Conservation (phyloP, 2,113 vertebrate genomes). For the Aythya baeri region DNA sequence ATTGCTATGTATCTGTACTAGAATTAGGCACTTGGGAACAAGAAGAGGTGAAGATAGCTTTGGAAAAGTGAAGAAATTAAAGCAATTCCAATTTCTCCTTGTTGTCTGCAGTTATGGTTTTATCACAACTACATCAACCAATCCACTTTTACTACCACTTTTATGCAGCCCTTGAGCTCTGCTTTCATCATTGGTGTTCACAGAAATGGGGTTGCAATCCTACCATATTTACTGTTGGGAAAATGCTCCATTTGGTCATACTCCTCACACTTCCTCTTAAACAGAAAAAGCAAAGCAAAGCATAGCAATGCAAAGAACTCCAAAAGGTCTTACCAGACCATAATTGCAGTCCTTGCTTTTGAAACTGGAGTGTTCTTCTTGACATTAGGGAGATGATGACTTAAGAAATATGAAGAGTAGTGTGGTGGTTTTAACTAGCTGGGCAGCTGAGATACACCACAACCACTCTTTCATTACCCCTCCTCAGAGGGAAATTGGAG, state of each 20-base stretch:
- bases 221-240: not conserved
- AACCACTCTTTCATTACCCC: too few relatives aligned
- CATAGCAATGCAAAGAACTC: not conserved
- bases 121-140: not conserved
- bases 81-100: not conserved
- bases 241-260: not conserved
- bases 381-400: accelerated
- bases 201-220: accelerated
- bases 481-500: too few relatives aligned
- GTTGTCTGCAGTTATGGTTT: accelerated
- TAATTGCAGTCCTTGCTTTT: not conserved
- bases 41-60: not conserved
- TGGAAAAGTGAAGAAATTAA: not conserved
- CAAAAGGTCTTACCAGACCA: not conserved
- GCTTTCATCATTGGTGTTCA: not conserved
- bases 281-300: not conserved
- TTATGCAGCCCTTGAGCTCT: not conserved
- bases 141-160: not conserved
- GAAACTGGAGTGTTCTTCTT: accelerated
- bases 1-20: not conserved
- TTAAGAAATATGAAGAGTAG: not conserved
- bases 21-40: not conserved
- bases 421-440: too few relatives aligned
- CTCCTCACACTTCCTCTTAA: not conserved
- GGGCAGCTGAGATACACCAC: too few relatives aligned